Evolutionary conservation across 1,140 invertebrate genomes (phyloP).

Genomic region (Sitophilus oryzae): DNA sequence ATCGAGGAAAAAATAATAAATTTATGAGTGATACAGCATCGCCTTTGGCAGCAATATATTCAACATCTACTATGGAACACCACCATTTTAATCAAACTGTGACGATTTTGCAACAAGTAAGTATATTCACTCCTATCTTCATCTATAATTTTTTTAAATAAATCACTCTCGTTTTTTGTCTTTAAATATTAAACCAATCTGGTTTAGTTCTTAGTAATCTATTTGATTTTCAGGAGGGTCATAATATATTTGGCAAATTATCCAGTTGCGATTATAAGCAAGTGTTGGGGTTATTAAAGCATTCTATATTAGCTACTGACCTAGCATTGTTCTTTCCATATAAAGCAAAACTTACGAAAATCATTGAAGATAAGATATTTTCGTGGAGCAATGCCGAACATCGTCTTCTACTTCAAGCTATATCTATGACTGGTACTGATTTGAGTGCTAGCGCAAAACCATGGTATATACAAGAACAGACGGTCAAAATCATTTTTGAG

Average conservation of each 20-base stretch:
- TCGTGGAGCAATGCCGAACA: constrained; percentile 59
- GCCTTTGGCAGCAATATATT: constrained; percentile 73
- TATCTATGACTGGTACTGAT: constrained; percentile 78
- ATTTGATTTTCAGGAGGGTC: constrained; percentile 59
- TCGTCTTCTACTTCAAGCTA: constrained; percentile 59
- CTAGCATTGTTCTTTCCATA: constrained; percentile 76
- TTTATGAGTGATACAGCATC: constrained; percentile 79
- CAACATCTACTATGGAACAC: constrained; percentile 79
- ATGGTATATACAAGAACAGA: constrained; percentile 77
- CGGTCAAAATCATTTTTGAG: constrained; percentile 72
- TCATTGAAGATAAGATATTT: constrained; percentile 54
- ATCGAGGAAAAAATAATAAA: constrained; percentile 77
- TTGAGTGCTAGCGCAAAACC: constrained; percentile 77
- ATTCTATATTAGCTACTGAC: constrained; percentile 80
- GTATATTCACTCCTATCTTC: background rate
- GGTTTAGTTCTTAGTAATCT: no score
- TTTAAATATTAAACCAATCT: no score
- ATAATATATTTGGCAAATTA: constrained; percentile 73
- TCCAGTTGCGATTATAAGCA: constrained; percentile 70
- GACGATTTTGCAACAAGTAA: constrained; percentile 57
- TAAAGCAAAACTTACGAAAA: constrained; percentile 55
- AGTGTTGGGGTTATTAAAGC: constrained; percentile 66
- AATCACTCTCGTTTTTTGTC: background rate
- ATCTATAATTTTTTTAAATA: background rate
- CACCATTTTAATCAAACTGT: constrained; percentile 86